A percentile compares a stretch with the other conserved stretches of the same genome.
Evolutionary conservation across 2,797 vertebrate species (phyloP).

Genomic region (Pseudochirops corinnae): DNA sequence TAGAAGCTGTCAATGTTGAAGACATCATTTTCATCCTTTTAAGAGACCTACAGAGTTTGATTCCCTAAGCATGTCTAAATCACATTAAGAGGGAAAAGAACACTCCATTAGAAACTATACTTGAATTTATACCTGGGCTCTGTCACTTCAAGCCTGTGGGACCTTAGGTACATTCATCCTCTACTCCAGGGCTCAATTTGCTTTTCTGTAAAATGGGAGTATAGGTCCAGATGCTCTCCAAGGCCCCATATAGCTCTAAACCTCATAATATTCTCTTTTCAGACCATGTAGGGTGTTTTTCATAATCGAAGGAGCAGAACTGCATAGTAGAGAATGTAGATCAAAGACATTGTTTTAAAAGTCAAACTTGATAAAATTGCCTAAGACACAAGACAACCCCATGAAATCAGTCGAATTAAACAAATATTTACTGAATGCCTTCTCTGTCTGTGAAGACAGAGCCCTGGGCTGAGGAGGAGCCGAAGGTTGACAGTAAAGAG

Average conservation of each 20-base stretch:
- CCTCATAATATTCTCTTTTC: background rate
- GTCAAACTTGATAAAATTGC: conserved; percentile 28
- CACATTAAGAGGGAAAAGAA: no score
- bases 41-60: background rate
- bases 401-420: background rate
- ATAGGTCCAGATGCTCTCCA: conserved; percentile 3
- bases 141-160: background rate
- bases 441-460: background rate
- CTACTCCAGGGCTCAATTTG: conserved; percentile 57
- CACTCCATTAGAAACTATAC: background rate
- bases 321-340: background rate
- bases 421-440: background rate
- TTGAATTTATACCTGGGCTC: background rate
- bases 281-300: background rate
- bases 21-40: background rate
- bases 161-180: conserved; percentile 2
- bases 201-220: conserved; percentile 45
- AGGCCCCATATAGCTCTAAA: background rate
- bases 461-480: background rate
- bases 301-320: background rate
- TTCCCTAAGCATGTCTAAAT: background rate
- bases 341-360: conserved; percentile 43
- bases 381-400: background rate
- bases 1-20: background rate
- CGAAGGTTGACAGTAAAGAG: background rate